Evolutionary conservation across 2,888 invertebrate genomes (phyloP), one percentile per base, ranked within the genome.

Genomic region (Lepeophtheirus nordmannii): DNA sequence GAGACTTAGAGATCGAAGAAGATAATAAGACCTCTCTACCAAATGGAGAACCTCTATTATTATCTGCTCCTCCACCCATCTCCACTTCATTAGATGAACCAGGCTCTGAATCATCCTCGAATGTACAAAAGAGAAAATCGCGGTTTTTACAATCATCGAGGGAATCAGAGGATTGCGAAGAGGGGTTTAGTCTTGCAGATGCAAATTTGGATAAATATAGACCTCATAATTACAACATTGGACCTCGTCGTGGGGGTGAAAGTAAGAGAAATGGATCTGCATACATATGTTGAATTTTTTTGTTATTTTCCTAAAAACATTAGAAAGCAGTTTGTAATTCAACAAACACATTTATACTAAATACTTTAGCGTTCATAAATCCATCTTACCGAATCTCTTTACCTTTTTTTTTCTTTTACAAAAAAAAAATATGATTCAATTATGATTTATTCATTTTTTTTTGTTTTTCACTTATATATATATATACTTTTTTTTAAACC

Each of bases 221-320:
- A 46, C 53, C 53, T 46, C 53, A 46, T 46, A 46, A 46, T 17
- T 17, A 46, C 53, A 46, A 17, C 53, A 14, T 46, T 46, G 53
- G 53, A n/a, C 53, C 53, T 46, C 53, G 53, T 5, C 2, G 8
- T 3, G 53, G 53, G 8, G 17, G 53, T 17, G 53, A 46, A 46
- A 46, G 53, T 46, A 46, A 46, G 53, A 46, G 2, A 30, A 30
- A 30, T 30, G 2, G 7, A 30, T 30, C 30, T 8, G 53, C 8
- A n/a, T 46, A 7, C n/a, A 30, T 30, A 30, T 2, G 1, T 46
- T 8, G 53, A 46, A 46, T 8, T n/a, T 46, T 17, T 46, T n/a
- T 46, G 2, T n/a, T 46, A 14, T 46, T n/a, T 46, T 46, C 53
- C 17, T 46, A 46, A 41, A n/a, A n/a, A 30, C 30, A 5, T 30